Base-by-base conservation (phyloP, 2,113 vertebrate species). In the Tetrao urogallus region DNA sequence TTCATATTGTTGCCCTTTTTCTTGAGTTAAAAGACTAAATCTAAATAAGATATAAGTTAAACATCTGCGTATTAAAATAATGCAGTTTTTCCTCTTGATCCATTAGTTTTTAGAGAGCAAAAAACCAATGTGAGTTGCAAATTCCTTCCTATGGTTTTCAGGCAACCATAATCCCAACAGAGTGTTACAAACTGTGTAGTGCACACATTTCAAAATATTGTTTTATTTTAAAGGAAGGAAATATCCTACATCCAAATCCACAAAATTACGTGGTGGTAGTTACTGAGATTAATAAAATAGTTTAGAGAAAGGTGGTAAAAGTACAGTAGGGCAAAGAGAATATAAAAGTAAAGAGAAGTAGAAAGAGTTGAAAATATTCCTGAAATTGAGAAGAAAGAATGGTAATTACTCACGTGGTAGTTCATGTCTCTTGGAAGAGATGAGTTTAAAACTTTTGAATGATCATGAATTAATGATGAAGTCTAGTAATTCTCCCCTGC, bases 1-100 rank as follows among this genome's bases (percentile, higher is more conserved):
- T 6, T 56, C 11, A 21, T 58, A 64, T 40, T 57, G 13, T 7
- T 56, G 12, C 9, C 58, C 21, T 76, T 16, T 76, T 67, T 89
- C 92, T 82, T 94, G 74, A 58, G 57, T 52, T 83, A 60, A 40
- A 78, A 81, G 17, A 15, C 40, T 82, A 38, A 38, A 6, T 38
- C 77, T 22, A 91, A 86, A 89, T 72, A 19, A 92, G 91, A 93
- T 86, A 16, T 72, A 94, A 93, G 80, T 86, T 40, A 86, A 93
- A 32, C 6, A 67, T 73, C 22, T 70, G 6, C 65, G 65, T 63
- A 5, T 73, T 43, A 67, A 90, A 95, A 87, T 80, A 85, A 61
- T 27, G 8, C 8, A 34, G 15, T 71, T 63, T 21, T 91, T 86
- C 45, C 45, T 8, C 20, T 80, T 60, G 43, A 65, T 47, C 93